phyloP scores from a whole-genome alignment of 2,888 invertebrate species.

The Chalcosyrphus nemorum region DNA sequence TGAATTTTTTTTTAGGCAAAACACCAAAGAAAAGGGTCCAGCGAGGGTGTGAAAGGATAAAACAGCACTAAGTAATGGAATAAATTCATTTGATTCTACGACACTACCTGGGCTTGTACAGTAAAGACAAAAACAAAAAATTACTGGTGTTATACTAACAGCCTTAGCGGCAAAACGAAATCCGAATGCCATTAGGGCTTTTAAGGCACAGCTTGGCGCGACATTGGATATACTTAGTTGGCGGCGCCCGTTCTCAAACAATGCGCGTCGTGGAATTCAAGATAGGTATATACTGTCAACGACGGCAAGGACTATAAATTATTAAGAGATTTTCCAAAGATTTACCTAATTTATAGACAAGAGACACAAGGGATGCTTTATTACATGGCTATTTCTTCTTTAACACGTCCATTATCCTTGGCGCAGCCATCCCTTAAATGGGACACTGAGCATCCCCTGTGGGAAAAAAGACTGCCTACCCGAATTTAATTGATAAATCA shows the following conservation, averaged over 20 bases:
- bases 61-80: conserved; percentile 41
- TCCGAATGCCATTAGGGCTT: conserved; percentile 36
- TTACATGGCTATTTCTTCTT: conserved; percentile 43
- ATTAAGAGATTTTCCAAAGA: conserved; percentile 59
- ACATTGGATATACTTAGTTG: neutral
- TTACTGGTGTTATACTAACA: no score
- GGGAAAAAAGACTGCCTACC: neutral
- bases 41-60: conserved; percentile 23
- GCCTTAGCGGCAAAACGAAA: conserved; percentile 6
- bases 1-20: neutral
- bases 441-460: conserved; percentile 11
- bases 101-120: conserved; percentile 8
- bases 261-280: neutral
- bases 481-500: conserved; percentile 66
- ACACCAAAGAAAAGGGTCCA: conserved; percentile 11
- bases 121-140: no score
- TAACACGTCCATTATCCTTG: conserved; percentile 50
- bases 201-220: neutral
- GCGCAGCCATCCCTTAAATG: conserved; percentile 22
- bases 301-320: conserved; percentile 52
- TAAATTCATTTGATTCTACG: conserved; percentile 49
- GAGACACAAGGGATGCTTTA: conserved; percentile 42
- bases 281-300: conserved; percentile 41
- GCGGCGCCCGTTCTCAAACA: neutral
- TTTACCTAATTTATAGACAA: conserved; percentile 69